Evolutionary conservation across 2,888 invertebrate genomes (phyloP).

Genomic region (Helobdella robusta): DNA sequence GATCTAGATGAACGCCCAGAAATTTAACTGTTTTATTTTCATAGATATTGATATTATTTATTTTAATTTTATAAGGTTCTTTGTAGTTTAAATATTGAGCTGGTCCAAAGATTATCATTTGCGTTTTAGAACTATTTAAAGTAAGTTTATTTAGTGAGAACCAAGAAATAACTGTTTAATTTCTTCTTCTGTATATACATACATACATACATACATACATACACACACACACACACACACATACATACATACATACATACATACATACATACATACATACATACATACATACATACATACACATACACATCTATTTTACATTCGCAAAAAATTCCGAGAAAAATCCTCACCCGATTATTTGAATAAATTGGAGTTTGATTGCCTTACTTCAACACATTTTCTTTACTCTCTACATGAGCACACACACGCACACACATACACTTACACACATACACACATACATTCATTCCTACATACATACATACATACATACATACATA

Average conservation of each 20-base stretch:
- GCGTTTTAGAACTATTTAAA: no score
- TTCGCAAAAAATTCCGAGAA: neutral
- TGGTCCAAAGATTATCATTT: no score
- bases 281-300: slow-evolving; percentile 14
- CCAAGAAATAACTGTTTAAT: no score
- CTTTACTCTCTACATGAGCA: neutral
- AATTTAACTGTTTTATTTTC: no score
- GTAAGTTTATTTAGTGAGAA: no score
- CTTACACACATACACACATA: neutral
- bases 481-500: slow-evolving; percentile 23
- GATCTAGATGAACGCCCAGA: no score
- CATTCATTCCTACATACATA: slow-evolving; percentile 19
- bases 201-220: slow-evolving; percentile 19
- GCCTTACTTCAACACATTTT: no score
- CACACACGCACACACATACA: slow-evolving; percentile 4
- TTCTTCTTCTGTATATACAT: slow-evolving; percentile 8
- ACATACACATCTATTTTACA: neutral
- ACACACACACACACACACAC: neutral
- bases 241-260: neutral
- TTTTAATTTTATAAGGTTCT: no score
- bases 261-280: slow-evolving; percentile 12
- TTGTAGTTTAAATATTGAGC: no score
- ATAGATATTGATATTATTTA: no score
- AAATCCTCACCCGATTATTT: no score
- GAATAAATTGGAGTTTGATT: no score